A percentile compares a stretch with the other conserved stretches of the same genome.
phyloP scores from a whole-genome alignment of 2,797 vertebrate genomes.

The Cryptoblepharus egeriae region DNA sequence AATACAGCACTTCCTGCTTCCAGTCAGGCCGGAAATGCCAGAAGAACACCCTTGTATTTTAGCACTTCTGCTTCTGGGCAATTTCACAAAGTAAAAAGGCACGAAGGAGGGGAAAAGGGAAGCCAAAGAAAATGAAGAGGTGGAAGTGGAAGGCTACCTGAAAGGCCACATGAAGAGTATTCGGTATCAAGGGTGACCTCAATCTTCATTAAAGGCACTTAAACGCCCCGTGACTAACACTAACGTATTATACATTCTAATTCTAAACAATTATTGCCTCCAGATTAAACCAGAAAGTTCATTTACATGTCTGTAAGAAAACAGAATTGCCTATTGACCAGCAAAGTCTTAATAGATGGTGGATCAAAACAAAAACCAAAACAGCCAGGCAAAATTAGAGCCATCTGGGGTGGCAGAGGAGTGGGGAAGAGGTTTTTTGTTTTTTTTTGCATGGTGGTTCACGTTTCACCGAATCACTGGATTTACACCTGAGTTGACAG shows the following conservation, averaged over 20 bases:
- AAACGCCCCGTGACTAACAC: rapidly evolving
- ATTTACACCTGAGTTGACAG: rapidly evolving
- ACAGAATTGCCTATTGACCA: not conserved
- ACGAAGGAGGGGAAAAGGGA: not conserved
- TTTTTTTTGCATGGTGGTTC: not conserved
- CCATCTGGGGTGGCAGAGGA: not conserved
- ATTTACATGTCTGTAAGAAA: not conserved
- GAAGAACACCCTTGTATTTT: slow-evolving; percentile 15
- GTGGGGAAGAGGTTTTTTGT: not conserved
- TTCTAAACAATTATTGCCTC: not conserved
- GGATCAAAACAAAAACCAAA: not conserved
- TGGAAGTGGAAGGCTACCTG: not conserved
- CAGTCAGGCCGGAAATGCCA: slow-evolving; percentile 20
- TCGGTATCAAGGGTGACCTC: not conserved
- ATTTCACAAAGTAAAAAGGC: not conserved
- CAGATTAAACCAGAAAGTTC: not conserved
- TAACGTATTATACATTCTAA: not conserved
- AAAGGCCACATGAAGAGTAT: not conserved
- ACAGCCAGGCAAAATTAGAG: not conserved
- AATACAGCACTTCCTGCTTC: slow-evolving; percentile 18
- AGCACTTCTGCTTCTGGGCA: slow-evolving; percentile 13
- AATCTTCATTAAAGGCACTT: not conserved
- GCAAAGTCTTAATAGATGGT: not conserved
- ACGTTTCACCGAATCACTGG: not conserved
- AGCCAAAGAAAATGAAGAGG: not conserved